Base-by-base conservation (phyloP, 2,888 invertebrate species). In the Caenorhabditis afra region DNA sequence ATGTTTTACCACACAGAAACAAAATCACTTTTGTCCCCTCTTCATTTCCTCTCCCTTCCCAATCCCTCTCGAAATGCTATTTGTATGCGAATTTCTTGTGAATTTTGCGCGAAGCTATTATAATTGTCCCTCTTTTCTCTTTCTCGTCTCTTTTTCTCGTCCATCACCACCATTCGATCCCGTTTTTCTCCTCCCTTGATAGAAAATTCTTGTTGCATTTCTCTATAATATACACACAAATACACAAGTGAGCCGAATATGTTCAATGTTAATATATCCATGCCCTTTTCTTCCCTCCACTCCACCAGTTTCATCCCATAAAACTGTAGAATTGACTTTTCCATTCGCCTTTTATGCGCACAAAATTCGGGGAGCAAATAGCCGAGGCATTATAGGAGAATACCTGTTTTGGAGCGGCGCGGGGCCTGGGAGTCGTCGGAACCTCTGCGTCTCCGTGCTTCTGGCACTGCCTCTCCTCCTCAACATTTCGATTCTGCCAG, bases 161-260 rank as follows among this genome's bases (percentile, higher is more conserved):
- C 29, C 44, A 45, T 52, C 57, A 23, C 57, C 23, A 41, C 29
- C 55, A 29, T 16, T 35, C 47, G 5, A 16, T 59, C 22, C 20
- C 41, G n/a, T n/a, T 71, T 39, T 62, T 35, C 53, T 45, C 37
- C 49, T 58, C 45, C 62, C 41, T 37, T 16, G 29, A 47, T 53
- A 53, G 52, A 61, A 65, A 29, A 45, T 64, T 64, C 71, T 71
- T 64, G 71, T 71, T 71, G 62, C 71, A 64, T 71, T 74, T 74
- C 73, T 50, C 73, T 73, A 65, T 61, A 65, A 65, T 65, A 74
- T 65, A 65, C 29, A 29, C 29, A 29, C 29, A 29, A 29, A 29
- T 29, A 29, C 29, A 29, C 65, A 65, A 52, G 57, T 64, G 71
- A 49, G 39, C 47, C 47, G 49, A 65, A 55, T 55, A 44, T 41